phyloP scores from a whole-genome alignment of 2,888 invertebrate genomes.

The Kryphioiulus occultus region DNA sequence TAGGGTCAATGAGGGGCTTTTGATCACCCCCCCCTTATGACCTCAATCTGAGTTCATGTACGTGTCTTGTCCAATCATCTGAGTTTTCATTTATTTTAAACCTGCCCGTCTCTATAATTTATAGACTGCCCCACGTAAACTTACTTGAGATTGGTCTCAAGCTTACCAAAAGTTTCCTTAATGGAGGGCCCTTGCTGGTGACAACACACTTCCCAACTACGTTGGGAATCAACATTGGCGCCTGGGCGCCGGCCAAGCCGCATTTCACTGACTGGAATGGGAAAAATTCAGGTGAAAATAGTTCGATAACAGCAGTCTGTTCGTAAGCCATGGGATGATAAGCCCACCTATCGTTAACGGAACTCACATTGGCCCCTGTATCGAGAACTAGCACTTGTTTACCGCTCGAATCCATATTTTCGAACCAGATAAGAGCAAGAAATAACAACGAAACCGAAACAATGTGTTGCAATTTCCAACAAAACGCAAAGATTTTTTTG shows the following conservation, averaged over 20 bases:
- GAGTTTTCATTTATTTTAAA: too few species aligned
- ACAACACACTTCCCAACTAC: background rate
- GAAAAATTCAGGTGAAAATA: background rate
- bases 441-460: background rate
- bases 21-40: too few species aligned
- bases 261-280: slow-evolving; percentile 33
- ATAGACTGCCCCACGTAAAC: too few species aligned
- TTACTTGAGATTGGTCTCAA: background rate
- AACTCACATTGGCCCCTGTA: slow-evolving; percentile 26
- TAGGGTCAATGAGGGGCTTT: too few species aligned
- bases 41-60: too few species aligned
- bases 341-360: background rate
- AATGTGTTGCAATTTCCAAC: background rate
- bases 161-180: background rate
- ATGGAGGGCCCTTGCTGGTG: slow-evolving; percentile 27
- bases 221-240: background rate
- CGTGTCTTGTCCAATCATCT: too few species aligned
- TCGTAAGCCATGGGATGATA: background rate
- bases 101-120: too few species aligned
- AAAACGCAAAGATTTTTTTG: background rate
- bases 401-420: slow-evolving; percentile 13
- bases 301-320: background rate
- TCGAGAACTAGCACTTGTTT: slow-evolving; percentile 33
- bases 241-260: background rate
- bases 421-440: background rate